A percentile compares a stretch with the other conserved stretches of the same genome.
These are phyloP conservation scores for Alaudala cheleensis DNA, from an alignment of 2,113 vertebrate genomes.

Conservation along the genomic window DNA sequence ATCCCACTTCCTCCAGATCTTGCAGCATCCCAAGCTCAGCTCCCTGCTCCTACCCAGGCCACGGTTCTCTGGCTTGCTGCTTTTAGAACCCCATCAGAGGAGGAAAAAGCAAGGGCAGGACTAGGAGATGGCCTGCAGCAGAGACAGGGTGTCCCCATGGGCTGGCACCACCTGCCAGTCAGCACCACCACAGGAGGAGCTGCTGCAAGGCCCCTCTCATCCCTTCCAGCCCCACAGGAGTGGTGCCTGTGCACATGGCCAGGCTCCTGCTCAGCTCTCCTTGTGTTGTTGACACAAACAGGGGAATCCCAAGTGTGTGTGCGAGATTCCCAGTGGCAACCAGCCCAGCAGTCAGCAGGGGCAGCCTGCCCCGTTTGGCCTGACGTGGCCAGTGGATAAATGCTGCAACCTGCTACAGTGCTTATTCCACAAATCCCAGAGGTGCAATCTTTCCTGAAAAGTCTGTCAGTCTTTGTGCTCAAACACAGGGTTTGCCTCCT, in stretches of 20 bases:
- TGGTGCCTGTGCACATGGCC: not conserved
- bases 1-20: not conserved
- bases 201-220: not conserved
- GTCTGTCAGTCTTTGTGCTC: not conserved
- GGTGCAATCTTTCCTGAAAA: not conserved
- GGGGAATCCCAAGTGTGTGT: slow-evolving; percentile 20
- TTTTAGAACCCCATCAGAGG: not conserved
- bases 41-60: not conserved
- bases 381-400: not conserved
- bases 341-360: slow-evolving; percentile 35
- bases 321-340: slow-evolving; percentile 17
- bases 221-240: not conserved
- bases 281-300: not conserved
- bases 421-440: slow-evolving; percentile 4
- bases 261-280: not conserved
- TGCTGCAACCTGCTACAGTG: not conserved
- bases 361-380: slow-evolving; percentile 6
- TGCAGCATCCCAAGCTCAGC: not conserved
- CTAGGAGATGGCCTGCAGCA: accelerated
- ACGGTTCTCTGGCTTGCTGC: not conserved
- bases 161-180: not conserved
- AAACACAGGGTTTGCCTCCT: not conserved
- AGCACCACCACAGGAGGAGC: accelerated
- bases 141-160: accelerated
- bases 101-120: not conserved